A percentile compares a stretch with the other conserved stretches of the same genome.
These are phyloP conservation scores for Vesta saturnalis DNA, from an alignment of 2,888 invertebrate species.

Conservation along the genomic window DNA sequence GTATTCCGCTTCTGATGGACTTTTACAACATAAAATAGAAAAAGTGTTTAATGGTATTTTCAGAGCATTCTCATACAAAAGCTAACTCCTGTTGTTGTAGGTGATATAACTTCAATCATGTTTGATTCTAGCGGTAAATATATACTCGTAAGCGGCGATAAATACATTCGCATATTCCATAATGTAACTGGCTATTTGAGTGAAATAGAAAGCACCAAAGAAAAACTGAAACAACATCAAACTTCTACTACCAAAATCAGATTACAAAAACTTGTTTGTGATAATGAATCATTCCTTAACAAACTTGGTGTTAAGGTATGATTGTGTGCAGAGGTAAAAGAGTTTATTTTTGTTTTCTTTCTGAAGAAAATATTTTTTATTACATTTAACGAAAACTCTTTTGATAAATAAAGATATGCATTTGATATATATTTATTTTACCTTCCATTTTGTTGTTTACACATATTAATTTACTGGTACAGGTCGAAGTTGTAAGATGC, in stretches of 20 bases:
- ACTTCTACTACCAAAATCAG: constrained; percentile 82
- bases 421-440: neutral
- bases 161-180: constrained; percentile 79
- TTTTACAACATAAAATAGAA: constrained; percentile 73
- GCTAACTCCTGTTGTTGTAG: constrained; percentile 62
- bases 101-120: constrained; percentile 71
- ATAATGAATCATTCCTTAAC: constrained; percentile 64
- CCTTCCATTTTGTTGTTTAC: neutral
- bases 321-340: no score
- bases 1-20: constrained; percentile 74
- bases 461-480: no score
- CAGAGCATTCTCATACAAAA: neutral
- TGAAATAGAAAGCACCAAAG: constrained; percentile 62
- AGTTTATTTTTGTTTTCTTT: no score
- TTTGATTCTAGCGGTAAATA: constrained; percentile 83
- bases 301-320: constrained; percentile 19
- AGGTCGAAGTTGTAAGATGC: no score
- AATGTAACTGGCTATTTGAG: constrained; percentile 77
- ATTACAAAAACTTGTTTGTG: constrained; percentile 73
- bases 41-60: constrained; percentile 70
- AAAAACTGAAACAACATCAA: constrained; percentile 68
- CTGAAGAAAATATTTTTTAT: neutral
- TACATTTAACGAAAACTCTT: neutral
- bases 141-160: constrained; percentile 78
- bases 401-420: neutral